Evolutionary conservation across 2,113 vertebrate species (phyloP).

Genomic region (Tetraodon nigroviridis): DNA sequence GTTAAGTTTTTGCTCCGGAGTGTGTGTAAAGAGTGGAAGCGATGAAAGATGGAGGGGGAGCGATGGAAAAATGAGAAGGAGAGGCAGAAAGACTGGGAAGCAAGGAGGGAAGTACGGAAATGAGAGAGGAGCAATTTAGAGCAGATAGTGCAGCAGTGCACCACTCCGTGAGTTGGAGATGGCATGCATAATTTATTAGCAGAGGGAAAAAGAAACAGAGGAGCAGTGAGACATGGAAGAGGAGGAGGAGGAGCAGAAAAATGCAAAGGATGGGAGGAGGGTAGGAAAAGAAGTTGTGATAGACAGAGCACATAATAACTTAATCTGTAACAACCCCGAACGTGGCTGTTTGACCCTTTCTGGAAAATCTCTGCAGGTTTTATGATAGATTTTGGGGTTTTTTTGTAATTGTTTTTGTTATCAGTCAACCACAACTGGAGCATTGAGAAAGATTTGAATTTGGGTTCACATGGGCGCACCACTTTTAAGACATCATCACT

Average conservation of each 20-base stretch:
- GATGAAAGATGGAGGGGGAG: conserved; percentile 31
- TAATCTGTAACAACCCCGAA: conserved; percentile 24
- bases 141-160: conserved; percentile 82
- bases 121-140: conserved; percentile 77
- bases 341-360: not conserved
- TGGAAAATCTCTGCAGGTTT: no score
- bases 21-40: not conserved
- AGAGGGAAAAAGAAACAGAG: conserved; percentile 64
- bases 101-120: conserved; percentile 55
- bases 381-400: no score
- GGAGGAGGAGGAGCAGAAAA: conserved; percentile 43
- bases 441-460: not conserved
- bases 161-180: conserved; percentile 73
- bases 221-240: conserved; percentile 58
- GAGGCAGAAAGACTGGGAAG: conserved; percentile 58
- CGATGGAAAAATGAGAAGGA: conserved; percentile 45
- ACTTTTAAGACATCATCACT: not conserved
- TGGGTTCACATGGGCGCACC: not conserved
- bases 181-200: conserved; percentile 78
- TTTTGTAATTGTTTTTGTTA: no score
- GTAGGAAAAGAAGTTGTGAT: conserved; percentile 67
- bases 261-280: conserved; percentile 35
- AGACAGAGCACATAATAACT: conserved; percentile 29
- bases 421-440: no score
- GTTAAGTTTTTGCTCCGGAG: conserved; percentile 37